Evolutionary conservation across 2,797 vertebrate species (phyloP).

Genomic region (Amblyopsis hoosieri): DNA sequence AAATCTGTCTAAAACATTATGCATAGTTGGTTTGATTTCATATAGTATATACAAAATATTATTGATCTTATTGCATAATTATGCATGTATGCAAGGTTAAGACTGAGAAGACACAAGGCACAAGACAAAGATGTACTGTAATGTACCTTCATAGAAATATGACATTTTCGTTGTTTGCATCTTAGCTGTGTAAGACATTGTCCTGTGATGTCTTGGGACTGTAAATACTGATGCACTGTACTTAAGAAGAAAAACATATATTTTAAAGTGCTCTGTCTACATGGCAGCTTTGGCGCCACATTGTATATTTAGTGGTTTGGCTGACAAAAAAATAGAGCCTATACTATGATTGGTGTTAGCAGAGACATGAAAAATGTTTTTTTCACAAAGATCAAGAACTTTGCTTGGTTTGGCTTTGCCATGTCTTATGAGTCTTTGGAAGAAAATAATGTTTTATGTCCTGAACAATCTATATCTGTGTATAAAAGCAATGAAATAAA

Average conservation of each 20-base stretch:
- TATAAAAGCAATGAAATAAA: slow-evolving; percentile 20
- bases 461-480: background rate
- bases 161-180: background rate
- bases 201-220: slow-evolving; percentile 11
- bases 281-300: slow-evolving; percentile 29
- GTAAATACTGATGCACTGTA: too few relatives aligned
- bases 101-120: slow-evolving; percentile 13
- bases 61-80: background rate
- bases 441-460: slow-evolving; percentile 3
- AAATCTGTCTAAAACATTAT: too few relatives aligned
- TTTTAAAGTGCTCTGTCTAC: slow-evolving; percentile 46
- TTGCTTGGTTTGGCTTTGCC: slow-evolving; percentile 30
- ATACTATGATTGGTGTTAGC: slow-evolving; percentile 49
- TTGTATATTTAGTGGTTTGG: slow-evolving; percentile 59
- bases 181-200: slow-evolving; percentile 12
- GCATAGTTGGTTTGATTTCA: background rate
- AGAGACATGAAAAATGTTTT: slow-evolving; percentile 32
- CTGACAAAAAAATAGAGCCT: slow-evolving; percentile 46
- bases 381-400: slow-evolving; percentile 28
- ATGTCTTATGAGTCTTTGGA: slow-evolving; percentile 24
- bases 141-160: too few relatives aligned
- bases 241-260: too few relatives aligned
- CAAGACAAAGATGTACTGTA: background rate
- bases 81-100: background rate
- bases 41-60: background rate